These are phyloP conservation scores for Pseudorectes ferrugineus DNA, from an alignment of 2,113 vertebrate species.

Conservation along the genomic window DNA sequence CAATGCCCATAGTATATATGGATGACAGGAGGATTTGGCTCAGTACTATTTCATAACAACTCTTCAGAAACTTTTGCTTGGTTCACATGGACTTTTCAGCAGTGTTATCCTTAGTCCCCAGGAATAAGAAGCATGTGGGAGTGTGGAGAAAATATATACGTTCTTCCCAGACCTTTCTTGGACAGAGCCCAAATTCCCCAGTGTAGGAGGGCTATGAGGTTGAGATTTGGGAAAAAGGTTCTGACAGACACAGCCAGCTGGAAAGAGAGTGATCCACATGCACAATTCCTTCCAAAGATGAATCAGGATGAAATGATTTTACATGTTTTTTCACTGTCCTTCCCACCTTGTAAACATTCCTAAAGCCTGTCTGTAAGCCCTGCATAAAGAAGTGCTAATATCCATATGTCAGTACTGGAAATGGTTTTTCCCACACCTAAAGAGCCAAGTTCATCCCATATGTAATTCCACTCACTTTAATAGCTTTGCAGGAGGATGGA, in stretches of 20 bases:
- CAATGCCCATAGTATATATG: background rate
- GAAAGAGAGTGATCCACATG: background rate
- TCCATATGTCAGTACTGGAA: conserved; percentile 55
- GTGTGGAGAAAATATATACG: background rate
- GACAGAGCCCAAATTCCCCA: conserved; percentile 2
- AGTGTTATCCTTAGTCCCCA: background rate
- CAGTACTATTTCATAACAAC: background rate
- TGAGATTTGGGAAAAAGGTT: conserved; percentile 8
- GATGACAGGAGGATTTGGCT: background rate
- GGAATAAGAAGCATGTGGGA: background rate
- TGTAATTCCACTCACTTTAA: conserved; percentile 14
- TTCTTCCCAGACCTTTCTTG: background rate
- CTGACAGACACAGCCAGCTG: conserved; percentile 1
- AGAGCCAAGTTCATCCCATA: conserved; percentile 36
- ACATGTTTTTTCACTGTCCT: conserved; percentile 50
- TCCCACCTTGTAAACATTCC: conserved; percentile 58
- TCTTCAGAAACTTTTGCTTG: background rate
- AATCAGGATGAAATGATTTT: conserved; percentile 48
- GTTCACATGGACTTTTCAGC: conserved; percentile 23
- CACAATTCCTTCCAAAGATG: conserved; percentile 15
- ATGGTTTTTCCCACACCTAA: conserved; percentile 41
- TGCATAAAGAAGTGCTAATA: conserved; percentile 55
- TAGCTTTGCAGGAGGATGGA: background rate
- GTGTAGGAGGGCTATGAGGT: background rate
- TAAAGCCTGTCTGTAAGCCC: conserved; percentile 41